Evolutionary conservation across 92 coral and sea anemone species (phyloP).

Genomic region (Plumapathes pennacea): DNA sequence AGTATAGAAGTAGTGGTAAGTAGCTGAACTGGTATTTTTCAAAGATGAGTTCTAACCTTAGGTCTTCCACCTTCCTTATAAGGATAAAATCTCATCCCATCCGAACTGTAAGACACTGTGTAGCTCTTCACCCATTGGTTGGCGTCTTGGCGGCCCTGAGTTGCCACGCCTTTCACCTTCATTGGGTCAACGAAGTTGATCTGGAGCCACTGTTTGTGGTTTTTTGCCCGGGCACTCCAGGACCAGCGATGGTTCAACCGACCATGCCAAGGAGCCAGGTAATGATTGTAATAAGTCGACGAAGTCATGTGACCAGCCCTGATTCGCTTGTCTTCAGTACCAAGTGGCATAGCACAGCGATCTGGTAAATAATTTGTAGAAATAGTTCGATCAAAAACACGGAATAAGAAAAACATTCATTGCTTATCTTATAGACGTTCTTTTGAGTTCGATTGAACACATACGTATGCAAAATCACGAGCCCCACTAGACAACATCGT

Average conservation of each 20-base stretch:
- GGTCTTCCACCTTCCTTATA: conserved; percentile 38
- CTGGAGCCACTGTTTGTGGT: conserved; percentile 52
- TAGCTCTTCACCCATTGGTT: conserved; percentile 75
- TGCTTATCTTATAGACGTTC: too few relatives aligned
- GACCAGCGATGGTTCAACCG: conserved; percentile 63
- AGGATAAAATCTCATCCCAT: conserved; percentile 46
- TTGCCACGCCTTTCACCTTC: conserved; percentile 71
- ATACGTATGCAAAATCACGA: too few relatives aligned
- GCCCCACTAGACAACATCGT: too few relatives aligned
- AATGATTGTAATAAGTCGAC: conserved; percentile 50
- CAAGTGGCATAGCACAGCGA: conserved; percentile 87
- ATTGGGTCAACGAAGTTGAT: conserved; percentile 64
- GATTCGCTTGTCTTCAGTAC: conserved; percentile 79
- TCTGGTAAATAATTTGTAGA: conserved; percentile 9
- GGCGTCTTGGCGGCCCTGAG: conserved; percentile 80
- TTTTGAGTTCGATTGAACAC: too few relatives aligned
- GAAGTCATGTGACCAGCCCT: conserved; percentile 77
- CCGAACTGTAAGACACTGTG: conserved; percentile 61
- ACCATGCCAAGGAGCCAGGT: conserved; percentile 67
- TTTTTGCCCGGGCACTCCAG: conserved; percentile 55
- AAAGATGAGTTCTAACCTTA: conserved; percentile 49
- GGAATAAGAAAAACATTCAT: too few relatives aligned
- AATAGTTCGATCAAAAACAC: background rate
- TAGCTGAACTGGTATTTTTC: too few relatives aligned
- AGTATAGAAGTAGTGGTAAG: too few relatives aligned